Conservation (phyloP, 2,113 vertebrate species). For the Barnardius zonarius region DNA sequence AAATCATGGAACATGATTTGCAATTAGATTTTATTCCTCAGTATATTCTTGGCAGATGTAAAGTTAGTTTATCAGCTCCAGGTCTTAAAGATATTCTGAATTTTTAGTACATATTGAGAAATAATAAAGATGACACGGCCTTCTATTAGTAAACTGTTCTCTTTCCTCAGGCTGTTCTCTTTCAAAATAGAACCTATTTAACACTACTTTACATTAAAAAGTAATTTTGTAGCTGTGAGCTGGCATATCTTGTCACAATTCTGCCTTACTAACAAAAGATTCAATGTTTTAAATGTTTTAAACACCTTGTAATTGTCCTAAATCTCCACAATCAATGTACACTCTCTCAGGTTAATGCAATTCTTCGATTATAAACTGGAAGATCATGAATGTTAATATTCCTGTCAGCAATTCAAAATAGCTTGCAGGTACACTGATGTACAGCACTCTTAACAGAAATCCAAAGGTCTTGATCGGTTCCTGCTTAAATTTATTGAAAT, state of each 20-base stretch:
- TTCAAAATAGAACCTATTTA: constrained; percentile 23
- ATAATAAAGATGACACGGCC: not conserved
- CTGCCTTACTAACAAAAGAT: not conserved
- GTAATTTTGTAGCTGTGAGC: not conserved
- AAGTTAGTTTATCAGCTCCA: not conserved
- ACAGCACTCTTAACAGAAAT: not conserved
- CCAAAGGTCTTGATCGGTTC: not conserved
- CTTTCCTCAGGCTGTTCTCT: not conserved
- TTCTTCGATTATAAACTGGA: not conserved
- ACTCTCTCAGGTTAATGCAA: not conserved
- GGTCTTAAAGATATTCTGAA: not conserved
- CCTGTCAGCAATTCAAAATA: not conserved
- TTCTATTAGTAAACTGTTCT: constrained; percentile 8
- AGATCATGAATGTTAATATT: constrained; percentile 10
- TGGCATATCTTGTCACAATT: not conserved
- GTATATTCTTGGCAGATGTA: not conserved
- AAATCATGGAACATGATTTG: not conserved
- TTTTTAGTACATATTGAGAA: not conserved
- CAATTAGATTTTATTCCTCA: not conserved
- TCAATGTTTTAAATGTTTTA: not conserved
- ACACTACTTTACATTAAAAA: not conserved
- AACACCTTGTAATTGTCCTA: constrained; percentile 9
- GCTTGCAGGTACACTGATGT: not conserved
- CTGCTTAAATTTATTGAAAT: not conserved
- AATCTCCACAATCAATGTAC: not conserved